A percentile compares a stretch with the other conserved stretches of the same genome.
phyloP scores from a whole-genome alignment of 92 coral and sea anemone species.

The Anthopleura xanthogrammica region DNA sequence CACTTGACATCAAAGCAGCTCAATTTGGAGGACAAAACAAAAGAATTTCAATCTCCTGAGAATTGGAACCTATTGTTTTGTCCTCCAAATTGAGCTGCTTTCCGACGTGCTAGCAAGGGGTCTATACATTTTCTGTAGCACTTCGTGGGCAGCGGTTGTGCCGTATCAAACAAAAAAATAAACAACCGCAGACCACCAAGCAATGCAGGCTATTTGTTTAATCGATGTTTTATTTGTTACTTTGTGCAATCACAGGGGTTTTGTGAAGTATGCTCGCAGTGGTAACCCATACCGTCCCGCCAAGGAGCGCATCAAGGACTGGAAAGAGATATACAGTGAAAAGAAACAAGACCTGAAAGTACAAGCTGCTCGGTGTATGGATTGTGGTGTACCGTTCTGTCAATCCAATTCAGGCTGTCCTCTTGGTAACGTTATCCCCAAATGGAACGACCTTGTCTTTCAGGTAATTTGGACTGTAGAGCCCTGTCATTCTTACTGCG shows the following conservation, averaged over 20 bases:
- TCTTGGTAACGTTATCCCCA: constrained; percentile 91
- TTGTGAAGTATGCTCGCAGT: constrained; percentile 88
- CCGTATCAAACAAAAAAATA: too few relatives aligned
- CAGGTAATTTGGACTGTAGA: constrained; percentile 45
- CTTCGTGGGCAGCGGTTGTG: too few relatives aligned
- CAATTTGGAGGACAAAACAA: too few relatives aligned
- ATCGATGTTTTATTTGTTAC: not conserved
- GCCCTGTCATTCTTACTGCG: too few relatives aligned
- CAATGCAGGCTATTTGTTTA: too few relatives aligned
- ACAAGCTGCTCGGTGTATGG: constrained; percentile 99
- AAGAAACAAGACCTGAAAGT: constrained; percentile 78
- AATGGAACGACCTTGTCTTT: constrained; percentile 97
- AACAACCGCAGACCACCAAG: not conserved
- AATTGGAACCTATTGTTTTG: too few relatives aligned
- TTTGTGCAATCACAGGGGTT: constrained; percentile 57
- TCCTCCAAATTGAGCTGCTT: too few relatives aligned
- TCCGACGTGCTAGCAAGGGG: too few relatives aligned
- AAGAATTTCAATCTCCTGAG: too few relatives aligned
- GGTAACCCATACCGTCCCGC: constrained; percentile 87
- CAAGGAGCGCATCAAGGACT: constrained; percentile 86
- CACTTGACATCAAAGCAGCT: too few relatives aligned
- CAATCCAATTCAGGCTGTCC: constrained; percentile 97
- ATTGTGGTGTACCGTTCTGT: constrained; percentile 98
- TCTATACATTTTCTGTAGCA: too few relatives aligned
- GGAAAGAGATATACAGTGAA: constrained; percentile 90